Evolutionary conservation across 2,797 vertebrate genomes (phyloP), one percentile per base, ranked within the genome.

Genomic region (Peromyscus nudipes): DNA sequence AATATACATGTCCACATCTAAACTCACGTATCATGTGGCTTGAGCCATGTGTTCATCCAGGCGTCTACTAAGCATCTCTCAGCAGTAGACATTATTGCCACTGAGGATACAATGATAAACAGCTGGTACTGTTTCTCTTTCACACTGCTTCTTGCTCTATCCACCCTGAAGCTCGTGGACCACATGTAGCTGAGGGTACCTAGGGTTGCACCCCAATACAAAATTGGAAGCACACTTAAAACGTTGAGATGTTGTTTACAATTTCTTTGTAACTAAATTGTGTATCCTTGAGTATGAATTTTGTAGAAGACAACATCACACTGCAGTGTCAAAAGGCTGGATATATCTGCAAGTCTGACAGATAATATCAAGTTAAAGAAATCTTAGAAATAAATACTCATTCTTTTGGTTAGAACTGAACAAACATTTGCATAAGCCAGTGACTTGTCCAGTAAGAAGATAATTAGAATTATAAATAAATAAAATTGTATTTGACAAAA

Each of bases 391-490:
- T 49, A 81, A 60, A 55, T 82, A 60, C 75, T 46, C 80, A 46
- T 91, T 91, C 67, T 89, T 92, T 10, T 77, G 4, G 37, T 43
- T 65, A 91, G 43, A 88, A 9, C 52, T 96, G 49, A 25, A 80
- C 21, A 94, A 89, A 93, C 92, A 75, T 75, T 89, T 75, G 43
- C 29, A 60, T 21, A 75, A 27, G 25, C 16, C 65, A 76, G 57
- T 16, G 11, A 82, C 80, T 46, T 96, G 19, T 40, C 71, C 27
- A 60, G 4, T 40, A 40, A 64, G 10, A 46, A 7, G 75, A 89
- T 90, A 81, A 69, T 92, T 93, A 89, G 89, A 92, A 88, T 81
- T 19, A 5, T 49, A 75, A 43, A 25, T 21, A 85, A 92, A 96
- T 19, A 92, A 75, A 79, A n/a, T 64, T 91, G 75, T 65, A 40